Base-by-base conservation (phyloP, 2,888 invertebrate species). In the Uloborus plumipes region DNA sequence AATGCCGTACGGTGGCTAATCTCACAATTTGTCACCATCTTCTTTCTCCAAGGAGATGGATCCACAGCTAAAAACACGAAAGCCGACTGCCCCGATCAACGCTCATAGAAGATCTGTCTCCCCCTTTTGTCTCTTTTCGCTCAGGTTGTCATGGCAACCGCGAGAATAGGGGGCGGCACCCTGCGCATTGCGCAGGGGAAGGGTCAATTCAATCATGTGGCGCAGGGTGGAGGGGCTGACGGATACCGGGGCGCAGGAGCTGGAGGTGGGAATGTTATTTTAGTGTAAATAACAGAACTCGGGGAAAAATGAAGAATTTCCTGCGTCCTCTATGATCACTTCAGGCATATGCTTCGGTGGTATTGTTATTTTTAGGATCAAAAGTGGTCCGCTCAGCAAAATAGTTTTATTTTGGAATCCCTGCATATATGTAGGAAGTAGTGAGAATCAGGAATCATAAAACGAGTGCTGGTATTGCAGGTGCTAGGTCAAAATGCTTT, bases 181-280 rank as follows among this genome's bases (percentile, higher is more conserved):
- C 47, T 80, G 74, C 80, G 73, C 80, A 58, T 39, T 73, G 79
- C 67, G 79, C 66, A 20, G 61, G 26, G 69, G 69, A 64, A 74
- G 74, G 73, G 80, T 80, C 74, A 69, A 64, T 64, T 69, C 53
- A 55, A 55, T 31, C 50, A 47, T 16, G 31, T 20, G 47, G 74
- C 80, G 80, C 74, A 74, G 74, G 79, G 79, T 67, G 67, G 61
- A 50, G 26, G 61, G 18, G 15, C 18, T 15, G 15, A 18, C 16
- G 16, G 15, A 15, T 22, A 50, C 22, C 22, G 66, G 66, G 26
- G 49, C 22, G 4, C 3, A 66, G 50, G 31, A 66, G 50, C 49
- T 22, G 50, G 66, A 66, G 47, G 14, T 55, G 77, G 55, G n/a
- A 39, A 70, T 71, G 77, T 78, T 78, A 64, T 69, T 74, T 74